These are phyloP conservation scores for Tetragnatha versicolor DNA, from an alignment of 1,140 invertebrate species.

Conservation along the genomic window DNA sequence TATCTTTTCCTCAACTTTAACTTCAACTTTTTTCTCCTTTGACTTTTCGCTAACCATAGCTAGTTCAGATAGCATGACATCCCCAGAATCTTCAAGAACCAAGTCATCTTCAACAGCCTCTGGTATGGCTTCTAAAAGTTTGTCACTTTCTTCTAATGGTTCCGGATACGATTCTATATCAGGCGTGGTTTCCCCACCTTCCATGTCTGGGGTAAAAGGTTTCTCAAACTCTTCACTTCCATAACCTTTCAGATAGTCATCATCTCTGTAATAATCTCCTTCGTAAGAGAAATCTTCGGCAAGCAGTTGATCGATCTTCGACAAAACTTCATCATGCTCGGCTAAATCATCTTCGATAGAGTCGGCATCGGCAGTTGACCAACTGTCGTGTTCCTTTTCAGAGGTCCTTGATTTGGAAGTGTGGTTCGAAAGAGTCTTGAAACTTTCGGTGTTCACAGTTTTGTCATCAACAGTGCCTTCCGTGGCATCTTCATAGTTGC, in stretches of 20 bases:
- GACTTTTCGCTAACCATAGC: not conserved
- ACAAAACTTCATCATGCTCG: slow-evolving; percentile 42
- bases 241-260: not conserved
- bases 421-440: slow-evolving; percentile 33
- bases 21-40: not conserved
- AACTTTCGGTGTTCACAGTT: slow-evolving; percentile 26
- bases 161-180: not conserved
- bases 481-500: slow-evolving; percentile 29
- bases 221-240: not conserved
- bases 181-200: no score
- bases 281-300: slow-evolving; percentile 46
- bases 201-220: not conserved
- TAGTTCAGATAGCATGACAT: not conserved
- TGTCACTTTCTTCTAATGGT: not conserved
- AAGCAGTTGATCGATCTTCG: slow-evolving; percentile 45
- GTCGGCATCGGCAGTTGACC: slow-evolving; percentile 46
- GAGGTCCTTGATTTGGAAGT: slow-evolving; percentile 4
- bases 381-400: slow-evolving; percentile 36
- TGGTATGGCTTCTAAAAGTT: not conserved
- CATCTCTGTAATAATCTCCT: slow-evolving; percentile 15
- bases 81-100: not conserved
- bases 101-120: not conserved
- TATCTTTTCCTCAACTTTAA: not conserved
- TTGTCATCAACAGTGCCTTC: not conserved
- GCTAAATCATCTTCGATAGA: slow-evolving; percentile 39